Evolutionary conservation across 2,113 vertebrate genomes (phyloP).

Genomic region (Formicarius rufipectus): DNA sequence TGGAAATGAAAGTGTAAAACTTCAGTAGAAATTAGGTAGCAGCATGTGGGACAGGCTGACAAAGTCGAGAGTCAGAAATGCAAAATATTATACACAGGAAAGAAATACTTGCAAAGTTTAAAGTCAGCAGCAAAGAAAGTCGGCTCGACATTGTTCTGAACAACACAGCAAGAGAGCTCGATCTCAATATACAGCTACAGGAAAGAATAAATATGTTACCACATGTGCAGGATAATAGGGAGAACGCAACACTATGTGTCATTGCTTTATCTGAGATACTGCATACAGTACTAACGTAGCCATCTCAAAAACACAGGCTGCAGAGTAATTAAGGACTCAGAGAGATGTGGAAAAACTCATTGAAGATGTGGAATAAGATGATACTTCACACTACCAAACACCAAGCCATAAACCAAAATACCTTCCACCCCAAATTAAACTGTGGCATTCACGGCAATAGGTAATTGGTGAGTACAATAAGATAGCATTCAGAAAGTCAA

Average conservation of each 20-base stretch:
- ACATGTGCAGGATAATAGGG: not conserved
- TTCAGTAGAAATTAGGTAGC: not conserved
- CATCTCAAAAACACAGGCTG: not conserved
- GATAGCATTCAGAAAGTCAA: not conserved
- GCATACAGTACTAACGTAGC: not conserved
- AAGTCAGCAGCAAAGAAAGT: not conserved
- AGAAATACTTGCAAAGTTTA: not conserved
- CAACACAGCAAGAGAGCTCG: not conserved
- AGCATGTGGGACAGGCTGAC: not conserved
- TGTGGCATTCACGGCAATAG: not conserved
- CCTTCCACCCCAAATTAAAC: not conserved
- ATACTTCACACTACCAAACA: not conserved
- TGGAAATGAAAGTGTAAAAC: not conserved
- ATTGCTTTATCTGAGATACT: not conserved
- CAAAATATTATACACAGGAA: not conserved
- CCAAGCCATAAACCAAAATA: not conserved
- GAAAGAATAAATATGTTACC: not conserved
- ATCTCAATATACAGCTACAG: not conserved
- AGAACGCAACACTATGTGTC: not conserved
- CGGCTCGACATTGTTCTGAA: not conserved
- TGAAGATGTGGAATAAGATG: not conserved
- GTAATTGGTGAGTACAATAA: not conserved
- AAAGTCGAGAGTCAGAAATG: not conserved
- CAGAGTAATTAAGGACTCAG: not conserved
- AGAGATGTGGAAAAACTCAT: not conserved